Evolutionary conservation across 2,888 invertebrate genomes (phyloP).

Genomic region (Eupithecia abbreviata): DNA sequence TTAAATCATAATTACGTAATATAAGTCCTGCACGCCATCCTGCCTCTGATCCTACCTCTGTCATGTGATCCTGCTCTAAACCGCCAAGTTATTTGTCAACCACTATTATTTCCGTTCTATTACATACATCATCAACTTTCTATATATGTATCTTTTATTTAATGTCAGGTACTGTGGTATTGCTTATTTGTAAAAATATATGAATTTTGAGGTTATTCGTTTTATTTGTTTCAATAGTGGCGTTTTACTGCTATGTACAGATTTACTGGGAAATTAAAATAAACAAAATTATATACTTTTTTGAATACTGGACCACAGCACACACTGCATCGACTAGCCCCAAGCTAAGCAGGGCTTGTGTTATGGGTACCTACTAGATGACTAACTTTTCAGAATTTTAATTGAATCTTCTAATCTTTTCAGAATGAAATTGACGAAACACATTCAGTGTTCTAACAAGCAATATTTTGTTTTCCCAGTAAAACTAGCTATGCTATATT

Average conservation of each 20-base stretch:
- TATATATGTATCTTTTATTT: slow-evolving; percentile 63
- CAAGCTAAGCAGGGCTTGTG: too few relatives aligned
- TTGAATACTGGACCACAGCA: too few relatives aligned
- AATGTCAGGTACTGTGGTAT: slow-evolving; percentile 81
- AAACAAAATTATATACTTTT: neutral
- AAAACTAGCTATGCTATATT: slow-evolving; percentile 43
- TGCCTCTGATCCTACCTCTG: slow-evolving; percentile 45
- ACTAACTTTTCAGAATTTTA: too few relatives aligned
- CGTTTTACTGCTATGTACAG: slow-evolving; percentile 56
- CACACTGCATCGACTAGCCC: too few relatives aligned
- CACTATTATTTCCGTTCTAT: slow-evolving; percentile 70
- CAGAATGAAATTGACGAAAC: neutral
- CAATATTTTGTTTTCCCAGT: slow-evolving; percentile 29
- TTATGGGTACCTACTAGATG: too few relatives aligned
- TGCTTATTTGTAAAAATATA: slow-evolving; percentile 78
- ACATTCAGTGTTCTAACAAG: neutral
- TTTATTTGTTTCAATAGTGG: slow-evolving; percentile 57
- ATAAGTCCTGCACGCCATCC: slow-evolving; percentile 47
- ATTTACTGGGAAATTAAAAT: slow-evolving; percentile 31
- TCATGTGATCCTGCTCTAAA: slow-evolving; percentile 42
- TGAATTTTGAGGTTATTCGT: slow-evolving; percentile 60
- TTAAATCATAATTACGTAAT: slow-evolving; percentile 48
- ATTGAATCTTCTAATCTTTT: too few relatives aligned
- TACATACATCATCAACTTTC: slow-evolving; percentile 61
- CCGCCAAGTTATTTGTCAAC: slow-evolving; percentile 63